These are phyloP conservation scores for Nanorana parkeri DNA, from an alignment of 2,113 vertebrate species.

Conservation along the genomic window DNA sequence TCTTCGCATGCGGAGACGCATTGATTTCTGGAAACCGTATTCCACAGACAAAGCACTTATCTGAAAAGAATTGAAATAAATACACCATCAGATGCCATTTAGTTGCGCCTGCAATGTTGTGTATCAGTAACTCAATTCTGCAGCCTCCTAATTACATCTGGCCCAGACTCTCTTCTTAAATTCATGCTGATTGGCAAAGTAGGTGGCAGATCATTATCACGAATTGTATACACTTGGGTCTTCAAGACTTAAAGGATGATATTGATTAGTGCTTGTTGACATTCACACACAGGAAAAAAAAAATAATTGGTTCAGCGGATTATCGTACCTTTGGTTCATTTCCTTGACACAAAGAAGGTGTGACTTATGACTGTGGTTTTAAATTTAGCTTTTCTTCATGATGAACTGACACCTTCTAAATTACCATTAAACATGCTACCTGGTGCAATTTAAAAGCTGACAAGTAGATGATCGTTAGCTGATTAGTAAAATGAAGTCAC, in stretches of 20 bases:
- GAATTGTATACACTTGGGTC: conserved; percentile 55
- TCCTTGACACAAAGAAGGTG: conserved; percentile 52
- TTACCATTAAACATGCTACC: conserved; percentile 38
- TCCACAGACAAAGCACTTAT: conserved; percentile 50
- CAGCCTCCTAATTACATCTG: conserved; percentile 52
- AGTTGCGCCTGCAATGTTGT: conserved; percentile 51
- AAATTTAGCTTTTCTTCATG: conserved; percentile 46
- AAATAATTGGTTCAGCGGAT: conserved; percentile 53
- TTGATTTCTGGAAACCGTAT: conserved; percentile 47
- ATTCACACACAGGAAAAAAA: conserved; percentile 36
- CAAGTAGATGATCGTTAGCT: conserved; percentile 44
- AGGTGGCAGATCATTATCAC: conserved; percentile 54
- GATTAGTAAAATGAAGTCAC: conserved; percentile 34
- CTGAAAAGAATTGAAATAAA: conserved; percentile 58
- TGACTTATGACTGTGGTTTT: conserved; percentile 45
- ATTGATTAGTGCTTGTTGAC: conserved; percentile 56
- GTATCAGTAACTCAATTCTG: conserved; percentile 51
- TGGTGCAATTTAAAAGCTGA: conserved; percentile 40
- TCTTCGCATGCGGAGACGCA: conserved; percentile 17
- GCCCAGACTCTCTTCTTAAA: conserved; percentile 40
- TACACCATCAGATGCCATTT: conserved; percentile 49
- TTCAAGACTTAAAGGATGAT: conserved; percentile 55
- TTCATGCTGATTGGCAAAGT: conserved; percentile 55
- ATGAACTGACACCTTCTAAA: conserved; percentile 46
- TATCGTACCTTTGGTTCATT: conserved; percentile 29